Evolutionary conservation across 1,140 invertebrate genomes (phyloP).

Genomic region (Acromyrmex charruanus): DNA sequence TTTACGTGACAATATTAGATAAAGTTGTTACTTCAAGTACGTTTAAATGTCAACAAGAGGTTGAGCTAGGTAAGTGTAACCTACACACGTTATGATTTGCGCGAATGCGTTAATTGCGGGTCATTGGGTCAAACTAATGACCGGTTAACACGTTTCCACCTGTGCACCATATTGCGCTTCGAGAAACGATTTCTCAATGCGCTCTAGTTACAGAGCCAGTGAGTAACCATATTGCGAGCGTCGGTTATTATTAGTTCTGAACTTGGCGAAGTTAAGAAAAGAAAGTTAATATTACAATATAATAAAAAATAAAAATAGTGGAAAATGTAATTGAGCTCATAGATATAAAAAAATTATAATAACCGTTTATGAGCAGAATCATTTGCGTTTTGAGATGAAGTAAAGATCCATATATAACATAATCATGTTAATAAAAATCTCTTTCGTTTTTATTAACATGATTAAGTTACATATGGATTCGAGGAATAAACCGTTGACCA

Average conservation of each 20-base stretch:
- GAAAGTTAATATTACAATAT: neutral
- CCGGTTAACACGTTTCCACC: conserved; percentile 5
- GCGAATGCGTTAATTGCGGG: conserved; percentile 74
- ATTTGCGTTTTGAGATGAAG: too few relatives aligned
- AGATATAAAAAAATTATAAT: too few relatives aligned
- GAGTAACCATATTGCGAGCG: conserved; percentile 16
- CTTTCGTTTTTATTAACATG: too few relatives aligned
- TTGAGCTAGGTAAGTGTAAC: neutral
- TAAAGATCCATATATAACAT: too few relatives aligned
- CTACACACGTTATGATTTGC: conserved; percentile 8
- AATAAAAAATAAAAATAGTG: neutral
- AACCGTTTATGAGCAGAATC: too few relatives aligned
- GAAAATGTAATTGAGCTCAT: neutral
- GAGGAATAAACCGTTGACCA: too few relatives aligned
- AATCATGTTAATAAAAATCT: too few relatives aligned
- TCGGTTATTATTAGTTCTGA: conserved; percentile 24
- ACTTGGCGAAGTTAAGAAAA: conserved; percentile 4
- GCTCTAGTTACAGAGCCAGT: conserved; percentile 31
- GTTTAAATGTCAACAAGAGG: neutral
- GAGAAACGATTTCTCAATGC: conserved; percentile 56
- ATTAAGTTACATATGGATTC: too few relatives aligned
- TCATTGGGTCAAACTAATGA: conserved; percentile 78
- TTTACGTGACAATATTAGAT: neutral
- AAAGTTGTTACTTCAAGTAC: neutral
- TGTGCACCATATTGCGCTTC: conserved; percentile 30